These are phyloP conservation scores for Linnaemya tessellans DNA, from an alignment of 2,888 invertebrate genomes.

Conservation along the genomic window DNA sequence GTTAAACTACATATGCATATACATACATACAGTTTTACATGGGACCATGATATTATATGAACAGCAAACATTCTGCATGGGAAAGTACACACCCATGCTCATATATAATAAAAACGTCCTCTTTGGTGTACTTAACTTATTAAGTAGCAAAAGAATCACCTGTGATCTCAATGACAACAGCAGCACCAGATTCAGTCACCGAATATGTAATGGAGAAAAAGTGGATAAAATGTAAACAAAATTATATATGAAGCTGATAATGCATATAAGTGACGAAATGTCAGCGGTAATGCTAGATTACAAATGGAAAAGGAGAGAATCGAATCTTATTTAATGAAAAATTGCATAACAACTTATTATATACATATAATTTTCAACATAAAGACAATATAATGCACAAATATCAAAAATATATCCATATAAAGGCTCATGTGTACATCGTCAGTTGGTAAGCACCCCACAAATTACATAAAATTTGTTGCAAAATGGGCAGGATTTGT, in stretches of 20 bases:
- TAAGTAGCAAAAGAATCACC: slow-evolving; percentile 71
- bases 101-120: slow-evolving; percentile 65
- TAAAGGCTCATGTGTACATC: too few relatives aligned
- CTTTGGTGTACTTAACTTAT: slow-evolving; percentile 74
- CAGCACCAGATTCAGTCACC: slow-evolving; percentile 6
- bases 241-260: slow-evolving; percentile 46
- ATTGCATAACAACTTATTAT: neutral
- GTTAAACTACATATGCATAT: too few relatives aligned
- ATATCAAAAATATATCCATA: too few relatives aligned
- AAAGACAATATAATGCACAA: too few relatives aligned
- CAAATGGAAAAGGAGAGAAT: too few relatives aligned
- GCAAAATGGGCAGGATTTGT: too few relatives aligned
- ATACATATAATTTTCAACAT: too few relatives aligned
- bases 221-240: slow-evolving; percentile 13
- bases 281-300: neutral
- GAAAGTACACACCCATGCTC: slow-evolving; percentile 33
- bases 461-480: too few relatives aligned
- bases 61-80: slow-evolving; percentile 34
- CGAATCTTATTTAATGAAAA: neutral
- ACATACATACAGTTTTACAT: neutral
- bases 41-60: slow-evolving; percentile 35
- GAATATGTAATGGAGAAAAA: slow-evolving; percentile 5
- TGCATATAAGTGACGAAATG: slow-evolving; percentile 35
- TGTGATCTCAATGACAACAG: slow-evolving; percentile 66
- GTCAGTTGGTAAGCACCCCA: too few relatives aligned